A percentile compares a stretch with the other conserved stretches of the same genome.
These are phyloP conservation scores for Danio tinwini DNA, from an alignment of 2,797 vertebrate genomes.

Conservation along the genomic window DNA sequence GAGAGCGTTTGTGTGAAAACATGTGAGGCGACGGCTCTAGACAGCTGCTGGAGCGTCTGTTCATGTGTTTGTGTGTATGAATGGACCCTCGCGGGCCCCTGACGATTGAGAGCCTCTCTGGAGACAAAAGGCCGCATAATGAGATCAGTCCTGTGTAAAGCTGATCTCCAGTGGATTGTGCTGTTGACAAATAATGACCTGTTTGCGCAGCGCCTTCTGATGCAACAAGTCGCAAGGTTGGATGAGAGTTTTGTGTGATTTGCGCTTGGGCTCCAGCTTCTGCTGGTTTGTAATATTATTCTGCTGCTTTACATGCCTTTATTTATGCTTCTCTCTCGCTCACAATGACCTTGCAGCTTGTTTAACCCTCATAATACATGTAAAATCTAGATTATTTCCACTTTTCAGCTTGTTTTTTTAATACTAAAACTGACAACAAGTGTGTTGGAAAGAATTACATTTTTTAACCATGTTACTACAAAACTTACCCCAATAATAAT, in stretches of 20 bases:
- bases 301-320: neutral
- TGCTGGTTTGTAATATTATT: constrained; percentile 7
- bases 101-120: constrained; percentile 22
- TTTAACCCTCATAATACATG: neutral
- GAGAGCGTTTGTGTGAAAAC: too few relatives aligned
- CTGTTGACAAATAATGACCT: constrained; percentile 35
- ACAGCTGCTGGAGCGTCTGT: neutral
- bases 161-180: neutral
- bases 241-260: constrained; percentile 12
- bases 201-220: neutral
- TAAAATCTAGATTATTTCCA: too few relatives aligned
- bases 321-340: neutral
- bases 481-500: too few relatives aligned
- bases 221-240: constrained; percentile 40
- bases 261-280: constrained; percentile 23
- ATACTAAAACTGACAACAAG: too few relatives aligned
- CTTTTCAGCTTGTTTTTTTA: too few relatives aligned
- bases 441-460: too few relatives aligned
- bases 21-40: neutral
- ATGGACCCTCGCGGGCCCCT: constrained; percentile 20
- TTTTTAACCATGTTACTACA: too few relatives aligned
- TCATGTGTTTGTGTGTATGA: constrained; percentile 8
- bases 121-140: constrained; percentile 70
- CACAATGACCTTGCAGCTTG: neutral
- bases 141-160: constrained; percentile 61